phyloP scores from a whole-genome alignment of 2,113 vertebrate genomes.

The Gobiocypris rarus region DNA sequence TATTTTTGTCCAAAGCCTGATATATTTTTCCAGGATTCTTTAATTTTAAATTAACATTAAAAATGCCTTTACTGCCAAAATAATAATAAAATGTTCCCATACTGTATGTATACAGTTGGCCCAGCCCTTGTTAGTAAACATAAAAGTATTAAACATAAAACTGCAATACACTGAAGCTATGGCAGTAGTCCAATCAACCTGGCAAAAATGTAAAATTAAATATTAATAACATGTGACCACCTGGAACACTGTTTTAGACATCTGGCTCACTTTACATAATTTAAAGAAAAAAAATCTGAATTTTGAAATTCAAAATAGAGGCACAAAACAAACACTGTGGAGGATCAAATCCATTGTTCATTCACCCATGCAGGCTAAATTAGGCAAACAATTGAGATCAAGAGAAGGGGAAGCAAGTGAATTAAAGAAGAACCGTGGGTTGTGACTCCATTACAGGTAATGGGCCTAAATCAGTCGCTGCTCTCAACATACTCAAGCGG shows the following conservation, averaged over 20 bases:
- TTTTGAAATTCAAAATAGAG: conserved; percentile 10
- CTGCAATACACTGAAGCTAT: background rate
- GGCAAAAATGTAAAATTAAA: background rate
- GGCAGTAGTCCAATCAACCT: background rate
- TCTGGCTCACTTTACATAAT: conserved; percentile 8
- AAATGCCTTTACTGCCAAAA: too few relatives aligned
- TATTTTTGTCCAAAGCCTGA: too few relatives aligned
- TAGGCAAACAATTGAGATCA: conserved; percentile 12
- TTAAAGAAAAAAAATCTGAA: background rate
- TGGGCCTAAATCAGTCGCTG: background rate
- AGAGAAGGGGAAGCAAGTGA: background rate
- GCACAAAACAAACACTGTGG: background rate
- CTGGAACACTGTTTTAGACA: conserved; percentile 3
- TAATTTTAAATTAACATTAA: too few relatives aligned
- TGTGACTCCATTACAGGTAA: conserved; percentile 11
- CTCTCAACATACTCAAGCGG: background rate
- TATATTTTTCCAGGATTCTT: too few relatives aligned
- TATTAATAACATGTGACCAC: conserved; percentile 20
- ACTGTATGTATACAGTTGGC: too few relatives aligned
- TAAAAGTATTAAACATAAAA: too few relatives aligned
- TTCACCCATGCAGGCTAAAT: conserved; percentile 19
- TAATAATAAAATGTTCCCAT: too few relatives aligned
- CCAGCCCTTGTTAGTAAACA: too few relatives aligned
- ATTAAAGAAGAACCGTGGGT: background rate
- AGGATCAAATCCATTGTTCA: background rate